Conservation (phyloP, 2,888 invertebrate genomes). For the Coelopa pilipes region DNA sequence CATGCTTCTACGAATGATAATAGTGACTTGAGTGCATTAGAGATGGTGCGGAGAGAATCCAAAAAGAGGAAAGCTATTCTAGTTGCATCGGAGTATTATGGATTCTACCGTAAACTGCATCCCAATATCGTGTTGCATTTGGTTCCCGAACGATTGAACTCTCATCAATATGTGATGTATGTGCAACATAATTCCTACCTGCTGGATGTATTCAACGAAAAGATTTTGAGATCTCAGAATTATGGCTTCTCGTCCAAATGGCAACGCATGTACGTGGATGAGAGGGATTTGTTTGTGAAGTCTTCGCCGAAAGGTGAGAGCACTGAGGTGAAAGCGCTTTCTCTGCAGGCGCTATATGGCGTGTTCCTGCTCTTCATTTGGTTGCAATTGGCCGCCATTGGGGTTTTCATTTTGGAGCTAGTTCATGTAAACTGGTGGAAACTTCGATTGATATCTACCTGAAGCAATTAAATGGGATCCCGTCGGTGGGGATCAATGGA, state of each 20-base stretch:
- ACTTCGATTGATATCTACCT: no score
- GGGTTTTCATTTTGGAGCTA: no score
- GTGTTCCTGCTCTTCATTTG: no score
- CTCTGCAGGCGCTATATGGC: no score
- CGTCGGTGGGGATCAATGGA: not conserved
- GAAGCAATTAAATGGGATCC: no score
- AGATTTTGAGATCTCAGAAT: conserved; percentile 28
- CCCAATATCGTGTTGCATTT: not conserved
- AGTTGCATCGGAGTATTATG: conserved; percentile 1
- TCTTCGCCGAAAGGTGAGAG: no score
- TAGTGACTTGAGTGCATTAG: not conserved
- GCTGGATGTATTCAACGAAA: not conserved
- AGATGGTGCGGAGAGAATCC: not conserved
- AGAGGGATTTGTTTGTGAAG: no score
- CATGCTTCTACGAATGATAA: not conserved
- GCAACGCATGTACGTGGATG: no score
- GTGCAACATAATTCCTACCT: conserved; percentile 12
- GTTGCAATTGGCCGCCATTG: no score
- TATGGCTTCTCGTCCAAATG: not conserved
- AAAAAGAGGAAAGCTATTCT: not conserved
- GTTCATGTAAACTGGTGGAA: no score
- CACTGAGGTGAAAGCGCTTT: no score
- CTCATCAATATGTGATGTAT: conserved; percentile 11
- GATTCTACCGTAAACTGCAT: conserved; percentile 7
- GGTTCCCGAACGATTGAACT: not conserved